These are phyloP conservation scores for Hyles vespertilio DNA, from an alignment of 1,140 invertebrate genomes.

Conservation along the genomic window DNA sequence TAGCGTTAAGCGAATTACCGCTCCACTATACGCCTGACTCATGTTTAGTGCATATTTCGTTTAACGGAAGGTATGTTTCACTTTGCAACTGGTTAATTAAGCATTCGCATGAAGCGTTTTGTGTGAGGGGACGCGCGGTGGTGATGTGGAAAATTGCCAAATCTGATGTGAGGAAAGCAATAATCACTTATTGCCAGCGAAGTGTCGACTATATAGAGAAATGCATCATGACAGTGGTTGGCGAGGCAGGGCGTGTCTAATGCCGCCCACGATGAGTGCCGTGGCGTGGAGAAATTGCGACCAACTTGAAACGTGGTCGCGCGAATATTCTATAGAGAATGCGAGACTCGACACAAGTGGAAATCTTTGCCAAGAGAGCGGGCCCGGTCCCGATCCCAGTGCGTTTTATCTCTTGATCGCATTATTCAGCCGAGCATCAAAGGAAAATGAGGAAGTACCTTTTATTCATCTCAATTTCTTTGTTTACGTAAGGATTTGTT, in stretches of 20 bases:
- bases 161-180: slow-evolving; percentile 22
- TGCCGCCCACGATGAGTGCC: slow-evolving; percentile 12
- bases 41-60: neutral
- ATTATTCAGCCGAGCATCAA: slow-evolving; percentile 69
- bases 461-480: slow-evolving; percentile 48
- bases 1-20: slow-evolving; percentile 35
- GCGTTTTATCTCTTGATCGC: slow-evolving; percentile 70
- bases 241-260: slow-evolving; percentile 12
- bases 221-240: neutral
- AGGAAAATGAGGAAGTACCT: slow-evolving; percentile 57
- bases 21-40: neutral
- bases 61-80: no score
- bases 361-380: slow-evolving; percentile 45
- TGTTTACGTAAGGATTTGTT: slow-evolving; percentile 31
- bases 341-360: slow-evolving; percentile 33
- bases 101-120: neutral
- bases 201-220: no score
- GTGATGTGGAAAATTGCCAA: slow-evolving; percentile 28
- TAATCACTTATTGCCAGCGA: neutral
- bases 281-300: slow-evolving; percentile 11
- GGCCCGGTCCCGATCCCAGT: slow-evolving; percentile 36
- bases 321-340: slow-evolving; percentile 42
- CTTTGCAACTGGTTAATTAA: neutral
- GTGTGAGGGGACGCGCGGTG: slow-evolving; percentile 5
- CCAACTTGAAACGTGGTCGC: slow-evolving; percentile 16